phyloP scores from a whole-genome alignment of 2,797 vertebrate species.

The Sebastes vulpes region DNA sequence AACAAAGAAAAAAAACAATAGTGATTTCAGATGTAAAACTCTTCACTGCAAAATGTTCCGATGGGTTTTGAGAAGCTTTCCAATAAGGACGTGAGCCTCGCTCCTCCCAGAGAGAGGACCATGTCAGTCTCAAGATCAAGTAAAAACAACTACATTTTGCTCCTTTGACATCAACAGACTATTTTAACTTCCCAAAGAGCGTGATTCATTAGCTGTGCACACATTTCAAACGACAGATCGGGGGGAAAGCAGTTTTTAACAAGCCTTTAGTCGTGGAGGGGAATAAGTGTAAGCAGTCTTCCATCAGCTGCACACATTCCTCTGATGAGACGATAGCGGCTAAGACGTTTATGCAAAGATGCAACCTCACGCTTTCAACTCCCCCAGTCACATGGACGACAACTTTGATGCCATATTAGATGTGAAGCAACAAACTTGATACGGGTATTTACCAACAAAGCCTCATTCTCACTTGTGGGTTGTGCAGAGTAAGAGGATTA shows the following conservation, averaged over 20 bases:
- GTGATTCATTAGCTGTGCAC: conserved; percentile 51
- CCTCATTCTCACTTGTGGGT: conserved; percentile 58
- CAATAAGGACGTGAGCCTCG: background rate
- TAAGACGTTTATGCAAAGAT: conserved; percentile 74
- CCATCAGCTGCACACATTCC: conserved; percentile 79
- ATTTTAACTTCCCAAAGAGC: conserved; percentile 15
- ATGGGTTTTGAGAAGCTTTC: background rate
- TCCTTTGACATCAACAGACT: conserved; percentile 19
- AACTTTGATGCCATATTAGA: conserved; percentile 83
- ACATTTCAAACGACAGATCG: conserved; percentile 31
- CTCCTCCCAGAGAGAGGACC: background rate
- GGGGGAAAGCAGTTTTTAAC: conserved; percentile 79
- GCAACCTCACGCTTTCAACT: conserved; percentile 77
- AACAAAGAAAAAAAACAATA: background rate
- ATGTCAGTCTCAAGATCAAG: background rate
- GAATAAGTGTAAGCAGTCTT: conserved; percentile 80
- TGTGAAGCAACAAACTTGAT: conserved; percentile 81
- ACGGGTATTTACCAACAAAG: conserved; percentile 88
- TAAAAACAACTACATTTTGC: conserved; percentile 8
- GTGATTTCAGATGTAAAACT: background rate
- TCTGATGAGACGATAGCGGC: conserved; percentile 71
- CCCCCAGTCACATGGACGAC: conserved; percentile 71
- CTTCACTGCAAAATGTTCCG: background rate
- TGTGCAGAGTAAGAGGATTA: conserved; percentile 87
- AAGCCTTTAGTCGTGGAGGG: conserved; percentile 81